A percentile compares a stretch with the other conserved stretches of the same genome.
Evolutionary conservation across 2,113 vertebrate genomes (phyloP).

Genomic region (Alexandromys fortis): DNA sequence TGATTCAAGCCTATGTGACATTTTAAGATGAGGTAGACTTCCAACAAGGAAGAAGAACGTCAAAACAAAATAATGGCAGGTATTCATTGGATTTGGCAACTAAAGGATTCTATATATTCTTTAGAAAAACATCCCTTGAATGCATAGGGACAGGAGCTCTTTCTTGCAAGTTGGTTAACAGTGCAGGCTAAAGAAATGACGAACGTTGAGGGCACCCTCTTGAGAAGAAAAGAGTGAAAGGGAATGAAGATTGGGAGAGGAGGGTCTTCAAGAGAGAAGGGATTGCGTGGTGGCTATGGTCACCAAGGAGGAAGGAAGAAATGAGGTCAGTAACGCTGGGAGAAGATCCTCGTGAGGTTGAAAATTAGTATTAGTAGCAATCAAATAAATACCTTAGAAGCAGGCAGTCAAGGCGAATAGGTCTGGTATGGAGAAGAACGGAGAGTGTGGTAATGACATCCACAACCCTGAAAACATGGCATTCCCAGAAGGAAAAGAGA

Average conservation of each 20-base stretch:
- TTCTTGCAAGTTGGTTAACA: not conserved
- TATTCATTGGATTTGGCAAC: not conserved
- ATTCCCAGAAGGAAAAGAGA: not conserved
- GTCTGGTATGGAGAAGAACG: not conserved
- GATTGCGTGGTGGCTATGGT: not conserved
- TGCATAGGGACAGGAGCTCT: not conserved
- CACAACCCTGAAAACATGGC: not conserved
- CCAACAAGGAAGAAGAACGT: not conserved
- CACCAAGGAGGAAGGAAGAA: not conserved
- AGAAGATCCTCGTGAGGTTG: not conserved
- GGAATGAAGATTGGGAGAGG: not conserved
- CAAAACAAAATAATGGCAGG: not conserved
- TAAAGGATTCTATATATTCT: not conserved
- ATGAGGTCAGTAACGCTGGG: not conserved
- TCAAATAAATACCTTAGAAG: slow-evolving; percentile 8
- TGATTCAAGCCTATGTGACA: too few relatives aligned
- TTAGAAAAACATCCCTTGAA: not conserved
- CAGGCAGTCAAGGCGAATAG: not conserved
- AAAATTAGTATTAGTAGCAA: not conserved
- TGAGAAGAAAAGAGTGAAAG: not conserved
- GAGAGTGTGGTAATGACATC: not conserved
- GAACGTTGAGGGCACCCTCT: not conserved
- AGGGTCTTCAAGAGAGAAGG: not conserved
- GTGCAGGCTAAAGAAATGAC: not conserved
- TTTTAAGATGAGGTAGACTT: not conserved